Evolutionary conservation across 2,888 invertebrate species (phyloP).

Genomic region (Melanostoma scalare): DNA sequence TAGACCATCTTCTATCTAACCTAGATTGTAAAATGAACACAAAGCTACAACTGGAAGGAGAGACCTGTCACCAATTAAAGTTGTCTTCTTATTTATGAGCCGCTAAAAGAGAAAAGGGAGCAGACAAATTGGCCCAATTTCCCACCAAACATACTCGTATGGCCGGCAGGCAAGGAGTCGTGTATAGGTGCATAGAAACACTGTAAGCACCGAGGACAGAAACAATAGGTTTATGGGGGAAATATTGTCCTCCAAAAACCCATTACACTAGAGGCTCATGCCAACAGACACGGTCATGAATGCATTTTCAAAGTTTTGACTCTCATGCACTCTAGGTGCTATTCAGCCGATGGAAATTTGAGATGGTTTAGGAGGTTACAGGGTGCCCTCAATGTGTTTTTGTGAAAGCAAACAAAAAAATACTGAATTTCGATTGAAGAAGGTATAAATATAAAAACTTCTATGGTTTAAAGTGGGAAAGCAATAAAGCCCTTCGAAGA

Average conservation of each 20-base stretch:
- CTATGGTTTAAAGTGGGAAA: too few species aligned
- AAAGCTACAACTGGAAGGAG: conserved; percentile 9
- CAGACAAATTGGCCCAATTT: conserved; percentile 73
- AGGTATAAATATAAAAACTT: too few species aligned
- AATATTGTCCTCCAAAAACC: conserved; percentile 48
- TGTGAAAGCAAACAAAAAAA: too few species aligned
- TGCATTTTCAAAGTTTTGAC: conserved; percentile 48
- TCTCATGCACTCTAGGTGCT: not conserved
- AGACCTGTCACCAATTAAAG: conserved; percentile 66
- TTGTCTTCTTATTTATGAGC: conserved; percentile 64
- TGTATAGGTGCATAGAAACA: conserved; percentile 5
- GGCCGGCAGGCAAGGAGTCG: conserved; percentile 29
- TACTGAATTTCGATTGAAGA: too few species aligned
- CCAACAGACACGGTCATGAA: conserved; percentile 60
- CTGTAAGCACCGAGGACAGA: conserved; percentile 38
- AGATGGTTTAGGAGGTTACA: too few species aligned
- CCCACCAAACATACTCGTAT: conserved; percentile 42
- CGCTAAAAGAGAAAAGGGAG: conserved; percentile 65
- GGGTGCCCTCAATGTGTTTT: too few species aligned
- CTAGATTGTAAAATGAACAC: conserved; percentile 32
- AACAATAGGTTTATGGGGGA: conserved; percentile 23
- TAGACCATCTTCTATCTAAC: conserved; percentile 22
- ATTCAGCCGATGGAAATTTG: too few species aligned
- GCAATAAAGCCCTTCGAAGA: too few species aligned
- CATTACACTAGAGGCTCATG: conserved; percentile 33